These are phyloP conservation scores for Drosophila villosipedis DNA, from an alignment of 2,888 invertebrate species.

Conservation along the genomic window DNA sequence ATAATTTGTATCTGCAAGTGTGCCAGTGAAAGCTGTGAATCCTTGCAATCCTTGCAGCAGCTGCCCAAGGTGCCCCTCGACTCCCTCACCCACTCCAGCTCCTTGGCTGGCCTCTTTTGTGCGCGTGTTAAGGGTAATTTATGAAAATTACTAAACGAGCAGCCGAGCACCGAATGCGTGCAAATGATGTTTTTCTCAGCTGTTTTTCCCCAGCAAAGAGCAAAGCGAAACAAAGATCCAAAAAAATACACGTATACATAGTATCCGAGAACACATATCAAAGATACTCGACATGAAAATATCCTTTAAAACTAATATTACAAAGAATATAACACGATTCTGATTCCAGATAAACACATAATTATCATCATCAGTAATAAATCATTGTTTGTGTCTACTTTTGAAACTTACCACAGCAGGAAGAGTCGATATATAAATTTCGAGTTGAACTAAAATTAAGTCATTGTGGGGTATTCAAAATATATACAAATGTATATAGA, in stretches of 20 bases:
- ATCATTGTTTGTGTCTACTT: neutral
- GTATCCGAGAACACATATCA: neutral
- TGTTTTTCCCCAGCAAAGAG: conserved; percentile 17
- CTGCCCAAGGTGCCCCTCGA: neutral
- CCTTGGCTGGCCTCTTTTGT: conserved; percentile 27
- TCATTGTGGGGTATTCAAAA: too few relatives aligned
- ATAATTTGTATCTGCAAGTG: conserved; percentile 50
- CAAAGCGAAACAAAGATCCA: conserved; percentile 15
- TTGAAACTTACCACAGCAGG: neutral
- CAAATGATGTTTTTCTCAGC: conserved; percentile 69
- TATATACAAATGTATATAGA: neutral
- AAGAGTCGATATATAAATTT: too few relatives aligned
- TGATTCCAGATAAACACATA: neutral
- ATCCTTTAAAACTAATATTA: neutral
- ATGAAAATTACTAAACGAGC: conserved; percentile 79
- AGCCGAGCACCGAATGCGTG: conserved; percentile 69
- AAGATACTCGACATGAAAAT: neutral
- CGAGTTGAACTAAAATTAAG: too few relatives aligned
- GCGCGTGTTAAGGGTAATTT: conserved; percentile 70
- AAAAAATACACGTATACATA: neutral
- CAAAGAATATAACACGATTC: neutral
- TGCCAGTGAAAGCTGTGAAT: conserved; percentile 40
- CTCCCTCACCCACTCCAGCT: neutral
- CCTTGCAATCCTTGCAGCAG: conserved; percentile 23
- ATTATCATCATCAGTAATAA: neutral